Conservation (phyloP, 1,140 invertebrate genomes). For the Protaetia brevitarsis region DNA sequence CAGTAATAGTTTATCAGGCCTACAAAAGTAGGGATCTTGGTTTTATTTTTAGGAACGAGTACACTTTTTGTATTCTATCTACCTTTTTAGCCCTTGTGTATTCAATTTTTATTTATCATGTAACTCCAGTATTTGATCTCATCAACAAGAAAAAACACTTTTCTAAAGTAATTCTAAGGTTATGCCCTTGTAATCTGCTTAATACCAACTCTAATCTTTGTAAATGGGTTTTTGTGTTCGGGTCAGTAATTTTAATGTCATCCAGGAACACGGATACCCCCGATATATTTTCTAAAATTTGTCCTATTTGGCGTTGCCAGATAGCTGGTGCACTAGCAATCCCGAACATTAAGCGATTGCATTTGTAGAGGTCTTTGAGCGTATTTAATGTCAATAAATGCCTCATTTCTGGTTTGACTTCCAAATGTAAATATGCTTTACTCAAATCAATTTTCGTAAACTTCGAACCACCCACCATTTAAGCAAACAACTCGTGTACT, state of each 20-base stretch:
- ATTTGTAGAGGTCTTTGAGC: slow-evolving; percentile 8
- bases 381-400: slow-evolving; percentile 25
- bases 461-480: slow-evolving; percentile 20
- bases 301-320: not conserved
- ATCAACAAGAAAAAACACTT: slow-evolving; percentile 25
- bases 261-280: slow-evolving; percentile 6
- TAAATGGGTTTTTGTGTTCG: slow-evolving; percentile 23
- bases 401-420: slow-evolving; percentile 1
- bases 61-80: slow-evolving; percentile 45
- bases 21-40: slow-evolving; percentile 43
- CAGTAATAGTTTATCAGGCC: slow-evolving; percentile 50
- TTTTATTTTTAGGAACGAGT: slow-evolving; percentile 39
- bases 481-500: slow-evolving; percentile 27
- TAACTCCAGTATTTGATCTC: slow-evolving; percentile 40
- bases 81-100: slow-evolving; percentile 38
- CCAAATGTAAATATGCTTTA: slow-evolving; percentile 27
- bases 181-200: slow-evolving; percentile 30
- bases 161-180: slow-evolving; percentile 32
- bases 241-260: slow-evolving; percentile 25
- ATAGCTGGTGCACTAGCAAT: not conserved
- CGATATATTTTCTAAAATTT: not conserved
- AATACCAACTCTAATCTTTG: slow-evolving; percentile 30
- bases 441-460: slow-evolving; percentile 28
- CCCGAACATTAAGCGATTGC: not conserved
- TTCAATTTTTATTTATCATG: slow-evolving; percentile 35